These are phyloP conservation scores for Galerucella pusilla DNA, from an alignment of 2,888 invertebrate genomes.

Conservation along the genomic window DNA sequence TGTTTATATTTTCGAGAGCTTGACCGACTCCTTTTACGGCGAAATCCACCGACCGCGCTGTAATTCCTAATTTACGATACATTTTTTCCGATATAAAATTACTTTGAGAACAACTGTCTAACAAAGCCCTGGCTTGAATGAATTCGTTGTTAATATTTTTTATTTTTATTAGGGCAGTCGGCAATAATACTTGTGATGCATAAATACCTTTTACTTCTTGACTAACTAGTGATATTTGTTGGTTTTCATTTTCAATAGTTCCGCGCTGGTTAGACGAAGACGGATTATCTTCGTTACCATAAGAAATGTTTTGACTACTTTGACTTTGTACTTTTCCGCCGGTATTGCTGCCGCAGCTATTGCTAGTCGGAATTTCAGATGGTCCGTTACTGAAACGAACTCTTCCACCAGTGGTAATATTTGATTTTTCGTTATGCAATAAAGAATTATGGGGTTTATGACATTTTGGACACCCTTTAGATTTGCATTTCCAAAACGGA, in stretches of 20 bases:
- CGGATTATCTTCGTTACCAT: neutral
- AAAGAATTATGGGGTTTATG: too few relatives aligned
- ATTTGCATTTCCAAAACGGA: too few relatives aligned
- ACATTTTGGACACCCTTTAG: too few relatives aligned
- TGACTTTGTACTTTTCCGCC: too few relatives aligned
- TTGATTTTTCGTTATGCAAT: neutral
- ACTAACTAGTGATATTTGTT: neutral
- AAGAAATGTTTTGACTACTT: neutral
- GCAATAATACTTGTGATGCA: neutral
- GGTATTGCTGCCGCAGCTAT: neutral
- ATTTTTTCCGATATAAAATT: constrained; percentile 4
- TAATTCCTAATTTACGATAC: neutral
- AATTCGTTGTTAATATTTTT: neutral
- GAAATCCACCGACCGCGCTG: neutral
- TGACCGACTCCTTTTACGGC: neutral
- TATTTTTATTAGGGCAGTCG: neutral
- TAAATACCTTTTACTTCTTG: neutral
- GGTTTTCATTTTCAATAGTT: neutral
- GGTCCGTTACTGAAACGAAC: neutral
- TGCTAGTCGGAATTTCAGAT: neutral
- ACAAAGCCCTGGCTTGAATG: neutral
- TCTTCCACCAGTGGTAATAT: neutral
- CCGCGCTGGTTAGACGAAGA: neutral
- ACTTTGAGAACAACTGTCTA: neutral
- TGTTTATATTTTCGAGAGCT: too few relatives aligned